Percentiles rank a stretch among this genome's conserved stretches.
phyloP scores from a whole-genome alignment of 2,888 invertebrate species.

The Cynaeus angustus region DNA sequence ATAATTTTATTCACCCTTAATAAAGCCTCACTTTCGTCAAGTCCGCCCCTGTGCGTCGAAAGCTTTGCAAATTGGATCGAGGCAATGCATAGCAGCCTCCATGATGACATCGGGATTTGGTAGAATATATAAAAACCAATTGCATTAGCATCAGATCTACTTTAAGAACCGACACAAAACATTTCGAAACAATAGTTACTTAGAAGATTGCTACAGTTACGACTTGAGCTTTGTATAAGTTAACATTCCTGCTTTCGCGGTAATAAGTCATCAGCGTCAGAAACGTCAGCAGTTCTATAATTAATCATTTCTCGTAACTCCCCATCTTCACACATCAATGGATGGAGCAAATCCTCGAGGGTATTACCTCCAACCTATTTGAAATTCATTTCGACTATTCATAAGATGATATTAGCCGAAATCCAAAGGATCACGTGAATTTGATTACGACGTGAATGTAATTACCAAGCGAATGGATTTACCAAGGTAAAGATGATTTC shows the following conservation, averaged over 20 bases:
- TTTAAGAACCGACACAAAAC: slow-evolving; percentile 63
- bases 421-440: slow-evolving; percentile 45
- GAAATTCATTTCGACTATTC: slow-evolving; percentile 51
- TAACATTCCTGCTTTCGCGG: slow-evolving; percentile 62
- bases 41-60: slow-evolving; percentile 47
- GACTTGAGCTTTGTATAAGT: slow-evolving; percentile 59
- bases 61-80: slow-evolving; percentile 57
- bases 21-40: slow-evolving; percentile 26
- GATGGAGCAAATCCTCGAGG: slow-evolving; percentile 54
- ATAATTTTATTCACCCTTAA: slow-evolving; percentile 2
- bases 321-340: slow-evolving; percentile 59
- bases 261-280: slow-evolving; percentile 69
- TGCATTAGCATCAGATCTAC: slow-evolving; percentile 67
- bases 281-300: slow-evolving; percentile 67
- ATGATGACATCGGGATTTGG: slow-evolving; percentile 65
- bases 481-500: background rate
- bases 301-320: slow-evolving; percentile 67
- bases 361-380: slow-evolving; percentile 48
- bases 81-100: slow-evolving; percentile 53
- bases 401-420: slow-evolving; percentile 46
- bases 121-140: slow-evolving; percentile 67
- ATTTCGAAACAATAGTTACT: slow-evolving; percentile 67
- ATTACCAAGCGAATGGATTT: slow-evolving; percentile 36
- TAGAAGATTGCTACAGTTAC: slow-evolving; percentile 63
- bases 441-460: slow-evolving; percentile 42